Evolutionary conservation across 2,113 vertebrate genomes (phyloP).

Genomic region (Peromyscus californicus): DNA sequence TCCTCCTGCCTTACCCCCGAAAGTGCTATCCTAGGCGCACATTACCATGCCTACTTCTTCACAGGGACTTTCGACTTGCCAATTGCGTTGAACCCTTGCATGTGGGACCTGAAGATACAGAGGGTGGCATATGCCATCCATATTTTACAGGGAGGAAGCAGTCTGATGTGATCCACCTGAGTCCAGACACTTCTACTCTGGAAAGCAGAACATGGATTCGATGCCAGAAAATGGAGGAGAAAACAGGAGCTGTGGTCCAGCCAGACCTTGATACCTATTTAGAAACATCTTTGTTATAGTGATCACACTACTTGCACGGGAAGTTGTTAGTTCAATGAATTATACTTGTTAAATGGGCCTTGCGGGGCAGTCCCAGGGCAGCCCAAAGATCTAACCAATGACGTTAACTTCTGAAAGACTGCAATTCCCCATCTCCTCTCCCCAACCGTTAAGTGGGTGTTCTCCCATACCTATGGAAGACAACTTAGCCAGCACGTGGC

Average conservation of each 20-base stretch:
- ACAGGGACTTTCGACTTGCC: neutral
- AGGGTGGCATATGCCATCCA: neutral
- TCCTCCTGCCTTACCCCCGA: neutral
- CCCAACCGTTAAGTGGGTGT: neutral
- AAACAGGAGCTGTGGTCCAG: neutral
- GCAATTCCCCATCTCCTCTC: neutral
- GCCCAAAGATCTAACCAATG: conserved; percentile 72
- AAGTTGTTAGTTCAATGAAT: conserved; percentile 85
- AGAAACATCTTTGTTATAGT: conserved; percentile 64
- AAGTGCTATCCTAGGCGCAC: neutral
- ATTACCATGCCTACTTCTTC: neutral
- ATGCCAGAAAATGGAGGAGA: neutral
- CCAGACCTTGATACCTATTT: neutral
- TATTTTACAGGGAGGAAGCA: neutral
- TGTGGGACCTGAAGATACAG: neutral
- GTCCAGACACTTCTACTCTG: neutral
- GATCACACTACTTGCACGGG: conserved; percentile 72
- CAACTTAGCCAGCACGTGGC: neutral
- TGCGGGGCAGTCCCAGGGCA: conserved; percentile 76
- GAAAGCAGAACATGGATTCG: neutral
- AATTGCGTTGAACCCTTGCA: neutral
- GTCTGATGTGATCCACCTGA: neutral
- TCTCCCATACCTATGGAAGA: neutral
- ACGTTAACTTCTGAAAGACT: conserved; percentile 67
- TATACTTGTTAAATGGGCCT: conserved; percentile 79